Conservation (phyloP, 2,888 invertebrate genomes). For the Phasia obesa region DNA sequence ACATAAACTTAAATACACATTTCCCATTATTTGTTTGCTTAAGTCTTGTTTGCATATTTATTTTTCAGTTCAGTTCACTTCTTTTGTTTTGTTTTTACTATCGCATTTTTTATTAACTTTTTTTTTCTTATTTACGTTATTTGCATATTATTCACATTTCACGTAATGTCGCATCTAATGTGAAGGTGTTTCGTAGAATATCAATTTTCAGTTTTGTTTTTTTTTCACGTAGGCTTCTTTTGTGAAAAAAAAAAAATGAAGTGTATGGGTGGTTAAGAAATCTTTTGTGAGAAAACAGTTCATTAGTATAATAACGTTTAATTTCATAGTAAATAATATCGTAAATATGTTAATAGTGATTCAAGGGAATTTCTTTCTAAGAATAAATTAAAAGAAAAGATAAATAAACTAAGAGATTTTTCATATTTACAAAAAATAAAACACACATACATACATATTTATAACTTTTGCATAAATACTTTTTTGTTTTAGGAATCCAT, state of each 20-base stretch:
- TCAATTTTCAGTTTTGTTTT: slow-evolving; percentile 40
- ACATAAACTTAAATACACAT: slow-evolving; percentile 32
- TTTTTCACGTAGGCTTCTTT: slow-evolving; percentile 26
- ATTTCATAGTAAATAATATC: neutral
- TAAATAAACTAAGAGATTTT: too few species aligned
- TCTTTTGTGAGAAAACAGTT: slow-evolving; percentile 40
- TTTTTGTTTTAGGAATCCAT: too few species aligned
- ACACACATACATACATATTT: too few species aligned
- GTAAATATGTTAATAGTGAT: neutral
- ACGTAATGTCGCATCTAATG: slow-evolving; percentile 55
- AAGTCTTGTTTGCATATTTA: slow-evolving; percentile 43
- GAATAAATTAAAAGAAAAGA: too few species aligned
- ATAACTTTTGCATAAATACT: too few species aligned
- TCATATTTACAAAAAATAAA: too few species aligned
- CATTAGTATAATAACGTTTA: slow-evolving; percentile 4
- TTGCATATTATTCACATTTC: slow-evolving; percentile 62
- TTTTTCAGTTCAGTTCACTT: neutral
- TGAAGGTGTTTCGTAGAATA: slow-evolving; percentile 66
- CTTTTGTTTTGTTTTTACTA: slow-evolving; percentile 13
- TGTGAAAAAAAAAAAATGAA: neutral
- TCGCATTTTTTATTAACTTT: slow-evolving; percentile 25
- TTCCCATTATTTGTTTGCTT: slow-evolving; percentile 1
- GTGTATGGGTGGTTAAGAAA: slow-evolving; percentile 7
- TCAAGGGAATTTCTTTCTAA: neutral
- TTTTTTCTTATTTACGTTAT: slow-evolving; percentile 52